phyloP scores from a whole-genome alignment of 1,140 invertebrate genomes.

The Delia radicum region DNA sequence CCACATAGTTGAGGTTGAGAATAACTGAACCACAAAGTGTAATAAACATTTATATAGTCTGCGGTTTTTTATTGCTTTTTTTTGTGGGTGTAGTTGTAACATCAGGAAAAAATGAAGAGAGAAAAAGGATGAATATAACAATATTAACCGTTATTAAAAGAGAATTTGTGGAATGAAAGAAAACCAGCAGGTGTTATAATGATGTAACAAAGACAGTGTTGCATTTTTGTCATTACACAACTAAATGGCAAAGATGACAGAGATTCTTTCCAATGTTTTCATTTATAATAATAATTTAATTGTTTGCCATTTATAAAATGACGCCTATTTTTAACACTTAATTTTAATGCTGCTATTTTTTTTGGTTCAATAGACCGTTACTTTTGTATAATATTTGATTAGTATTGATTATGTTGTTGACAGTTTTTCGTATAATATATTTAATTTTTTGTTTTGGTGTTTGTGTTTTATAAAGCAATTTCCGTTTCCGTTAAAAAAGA shows the following conservation, averaged over 20 bases:
- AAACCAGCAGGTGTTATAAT: not conserved
- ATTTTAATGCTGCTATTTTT: too few relatives aligned
- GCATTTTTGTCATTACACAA: not conserved
- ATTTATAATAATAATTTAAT: too few relatives aligned
- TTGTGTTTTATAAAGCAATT: too few relatives aligned
- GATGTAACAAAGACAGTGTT: not conserved
- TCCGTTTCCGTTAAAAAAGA: too few relatives aligned
- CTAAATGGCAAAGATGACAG: not conserved
- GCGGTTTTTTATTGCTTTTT: conserved; percentile 20
- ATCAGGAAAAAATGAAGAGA: not conserved
- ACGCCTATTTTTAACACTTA: not conserved
- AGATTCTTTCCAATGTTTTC: not conserved
- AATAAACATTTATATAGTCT: conserved; percentile 24
- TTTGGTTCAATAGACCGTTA: not conserved
- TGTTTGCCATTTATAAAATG: too few relatives aligned
- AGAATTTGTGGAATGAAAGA: not conserved
- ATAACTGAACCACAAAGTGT: conserved; percentile 17
- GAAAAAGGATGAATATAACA: not conserved
- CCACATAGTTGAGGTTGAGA: conserved; percentile 13
- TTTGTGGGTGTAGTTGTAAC: not conserved
- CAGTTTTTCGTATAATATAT: not conserved
- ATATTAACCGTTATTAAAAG: not conserved
- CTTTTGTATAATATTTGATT: not conserved
- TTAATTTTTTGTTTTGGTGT: too few relatives aligned
- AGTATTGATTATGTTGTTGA: not conserved